Base-by-base conservation (phyloP, 2,888 invertebrate species). In the Xestoiulus laeticollis region DNA sequence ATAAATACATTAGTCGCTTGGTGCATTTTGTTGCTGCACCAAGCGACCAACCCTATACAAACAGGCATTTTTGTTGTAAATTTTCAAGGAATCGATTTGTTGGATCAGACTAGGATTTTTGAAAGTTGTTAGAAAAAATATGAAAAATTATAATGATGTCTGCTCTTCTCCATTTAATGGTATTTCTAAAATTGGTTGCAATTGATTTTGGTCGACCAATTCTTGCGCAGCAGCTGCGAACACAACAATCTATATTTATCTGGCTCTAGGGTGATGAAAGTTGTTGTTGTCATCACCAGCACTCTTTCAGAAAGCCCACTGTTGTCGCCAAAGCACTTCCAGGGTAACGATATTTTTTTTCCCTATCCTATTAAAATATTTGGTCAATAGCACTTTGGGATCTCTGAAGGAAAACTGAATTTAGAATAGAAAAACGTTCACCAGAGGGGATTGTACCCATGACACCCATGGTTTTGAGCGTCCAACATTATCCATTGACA, bases 171-270 rank as follows among this genome's bases (percentile, higher is more conserved):
- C 14, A 59, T 59, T 59, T 59, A 59, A 59, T 59, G 59, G n/a
- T n/a, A n/a, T 59, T 59, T 59, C 59, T 59, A 59, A 59, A 59
- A n/a, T 59, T 59, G 59, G 59, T n/a, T 59, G 1, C 59, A 59
- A 59, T 59, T 59, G 59, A 59, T 59, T 59, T 59, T n/a, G 59
- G 59, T 59, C n/a, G 59, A n/a, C 59, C 59, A 19, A 59, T 59
- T 59, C n/a, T 16, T 19, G 59, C 59, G n/a, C n/a, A 59, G 59
- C 59, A 59, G 59, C 59, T 59, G 59, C 19, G 59, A 59, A n/a
- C 59, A 59, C 59, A 19, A 59, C 59, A 59, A 59, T 59, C 59
- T 59, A 59, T 59, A 59, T 59, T 59, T 59, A n/a, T 59, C 59
- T 59, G n/a, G 59, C 59, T 16, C 59, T 59, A n/a, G 59, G 59